phyloP scores from a whole-genome alignment of 2,113 vertebrate species.

The Protobothrops flavoviridis region DNA sequence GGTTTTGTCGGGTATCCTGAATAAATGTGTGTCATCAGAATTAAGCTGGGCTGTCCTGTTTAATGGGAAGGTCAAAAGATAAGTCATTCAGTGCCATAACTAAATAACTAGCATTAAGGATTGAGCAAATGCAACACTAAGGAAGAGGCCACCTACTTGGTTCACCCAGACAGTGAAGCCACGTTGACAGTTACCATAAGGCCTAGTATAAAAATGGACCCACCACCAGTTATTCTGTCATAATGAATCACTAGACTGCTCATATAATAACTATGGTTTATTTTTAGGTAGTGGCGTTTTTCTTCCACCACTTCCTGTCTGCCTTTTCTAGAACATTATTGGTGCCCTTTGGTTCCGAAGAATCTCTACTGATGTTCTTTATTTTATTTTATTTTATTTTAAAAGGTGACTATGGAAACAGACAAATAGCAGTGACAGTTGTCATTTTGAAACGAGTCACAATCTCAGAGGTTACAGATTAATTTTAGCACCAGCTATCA shows the following conservation, averaged over 20 bases:
- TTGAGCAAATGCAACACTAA: neutral
- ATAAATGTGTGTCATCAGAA: neutral
- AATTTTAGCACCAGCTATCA: slow-evolving; percentile 14
- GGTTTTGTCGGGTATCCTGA: neutral
- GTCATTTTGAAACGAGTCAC: neutral
- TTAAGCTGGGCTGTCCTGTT: neutral
- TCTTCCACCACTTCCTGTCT: neutral
- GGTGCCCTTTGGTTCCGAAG: slow-evolving; percentile 1
- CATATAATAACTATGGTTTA: slow-evolving; percentile 8
- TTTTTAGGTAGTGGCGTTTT: neutral
- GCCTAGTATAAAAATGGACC: neutral
- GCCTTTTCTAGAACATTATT: slow-evolving; percentile 14
- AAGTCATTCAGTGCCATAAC: neutral
- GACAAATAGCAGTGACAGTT: slow-evolving; percentile 13
- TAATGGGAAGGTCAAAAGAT: neutral
- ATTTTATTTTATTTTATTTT: neutral
- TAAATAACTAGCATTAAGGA: neutral
- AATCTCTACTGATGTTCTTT: neutral
- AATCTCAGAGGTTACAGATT: slow-evolving; percentile 3
- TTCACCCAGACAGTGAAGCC: neutral
- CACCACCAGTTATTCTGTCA: slow-evolving; percentile 6
- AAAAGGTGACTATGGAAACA: neutral
- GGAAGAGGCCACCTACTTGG: neutral
- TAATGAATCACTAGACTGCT: slow-evolving; percentile 7
- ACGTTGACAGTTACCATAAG: neutral